A percentile compares a stretch with the other conserved stretches of the same genome.
Conservation (phyloP, 2,113 vertebrate genomes). For the Siphamia tubifer region DNA sequence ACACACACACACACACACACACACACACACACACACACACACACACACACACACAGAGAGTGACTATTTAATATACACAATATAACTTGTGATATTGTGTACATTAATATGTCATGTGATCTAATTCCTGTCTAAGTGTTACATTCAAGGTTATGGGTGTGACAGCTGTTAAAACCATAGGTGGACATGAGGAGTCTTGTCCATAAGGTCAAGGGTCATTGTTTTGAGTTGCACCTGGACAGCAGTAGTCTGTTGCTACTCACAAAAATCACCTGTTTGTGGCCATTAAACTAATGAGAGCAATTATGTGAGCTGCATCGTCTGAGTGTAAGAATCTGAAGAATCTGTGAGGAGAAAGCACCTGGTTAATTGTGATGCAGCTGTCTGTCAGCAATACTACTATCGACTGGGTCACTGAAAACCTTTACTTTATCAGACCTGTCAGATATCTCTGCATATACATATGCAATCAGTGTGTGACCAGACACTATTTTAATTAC, state of each 20-base stretch:
- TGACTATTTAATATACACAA: too few species aligned
- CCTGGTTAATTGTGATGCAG: conserved; percentile 68
- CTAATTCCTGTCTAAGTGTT: not conserved
- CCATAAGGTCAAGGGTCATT: conserved; percentile 24
- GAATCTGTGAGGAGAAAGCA: conserved; percentile 71
- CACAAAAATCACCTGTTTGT: conserved; percentile 36
- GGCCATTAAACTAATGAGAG: conserved; percentile 65
- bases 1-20: too few species aligned
- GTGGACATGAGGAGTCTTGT: conserved; percentile 52
- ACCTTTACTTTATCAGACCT: conserved; percentile 15
- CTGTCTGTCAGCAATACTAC: conserved; percentile 44
- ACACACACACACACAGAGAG: too few species aligned
- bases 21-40: too few species aligned
- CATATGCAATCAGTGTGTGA: too few species aligned
- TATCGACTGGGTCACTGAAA: not conserved
- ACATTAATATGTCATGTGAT: too few species aligned
- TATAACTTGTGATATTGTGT: too few species aligned
- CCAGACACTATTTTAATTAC: too few species aligned
- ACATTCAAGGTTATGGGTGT: not conserved
- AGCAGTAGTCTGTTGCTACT: conserved; percentile 16
- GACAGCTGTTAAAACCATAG: not conserved
- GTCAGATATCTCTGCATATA: not conserved
- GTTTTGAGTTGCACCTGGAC: conserved; percentile 63
- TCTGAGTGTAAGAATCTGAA: conserved; percentile 59
- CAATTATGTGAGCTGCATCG: conserved; percentile 64